Conservation (phyloP, 35 echinoderm and acorn worm species). For the Stichopus chloronotus region DNA sequence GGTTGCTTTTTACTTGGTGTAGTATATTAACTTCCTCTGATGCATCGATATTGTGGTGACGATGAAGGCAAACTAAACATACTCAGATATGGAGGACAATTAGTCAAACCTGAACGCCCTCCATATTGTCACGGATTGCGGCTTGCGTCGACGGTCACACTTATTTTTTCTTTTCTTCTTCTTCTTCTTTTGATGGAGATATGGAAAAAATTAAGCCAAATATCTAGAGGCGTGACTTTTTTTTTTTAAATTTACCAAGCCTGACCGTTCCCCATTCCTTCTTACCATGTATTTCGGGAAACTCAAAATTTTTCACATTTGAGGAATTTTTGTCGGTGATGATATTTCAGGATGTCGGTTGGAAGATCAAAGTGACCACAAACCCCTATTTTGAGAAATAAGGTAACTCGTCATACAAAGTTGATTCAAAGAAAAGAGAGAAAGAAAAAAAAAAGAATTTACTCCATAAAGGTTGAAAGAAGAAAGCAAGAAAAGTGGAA, state of each 20-base stretch:
- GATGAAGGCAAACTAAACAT: not conserved
- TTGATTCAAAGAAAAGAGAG: no score
- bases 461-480: not conserved
- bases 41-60: not conserved
- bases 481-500: not conserved
- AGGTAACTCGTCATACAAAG: not conserved
- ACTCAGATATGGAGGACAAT: not conserved
- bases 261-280: not conserved
- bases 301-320: not conserved
- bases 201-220: slow-evolving; percentile 32
- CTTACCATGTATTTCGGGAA: not conserved
- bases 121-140: slow-evolving; percentile 48
- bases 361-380: slow-evolving; percentile 32
- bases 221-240: not conserved
- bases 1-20: no score
- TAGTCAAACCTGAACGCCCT: not conserved
- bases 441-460: not conserved
- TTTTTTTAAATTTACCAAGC: not conserved
- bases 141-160: slow-evolving; percentile 15
- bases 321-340: not conserved
- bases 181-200: not conserved
- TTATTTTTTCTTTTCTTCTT: no score
- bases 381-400: slow-evolving; percentile 35
- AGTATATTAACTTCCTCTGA: not conserved
- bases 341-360: not conserved